A percentile compares a stretch with the other conserved stretches of the same genome.
Conservation (phyloP, 2,113 vertebrate species). For the human region GRCh38 chr4:37294001-37294500, state of each 20-base stretch:
- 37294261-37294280: not conserved
- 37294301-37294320: not conserved
- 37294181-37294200: not conserved
- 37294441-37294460: not conserved
- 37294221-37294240: rapidly evolving
- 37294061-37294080: not conserved
- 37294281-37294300: not conserved
- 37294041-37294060: not conserved
- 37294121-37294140: not conserved
- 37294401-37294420: not conserved
- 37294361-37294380: not conserved
- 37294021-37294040: not conserved
- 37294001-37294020: not conserved
- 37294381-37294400: not conserved
- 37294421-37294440: not conserved
- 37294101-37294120: not conserved
- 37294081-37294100: not conserved
- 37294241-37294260: not conserved
- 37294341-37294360: not conserved
- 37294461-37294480: not conserved
- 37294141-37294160: not conserved
- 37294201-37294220: not conserved
- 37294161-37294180: not conserved
- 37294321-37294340: not conserved
- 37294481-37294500: not conserved